Percentiles rank a stretch among this genome's conserved stretches.
These are phyloP conservation scores for Hartigia nigra DNA, from an alignment of 2,888 invertebrate genomes.

Conservation along the genomic window DNA sequence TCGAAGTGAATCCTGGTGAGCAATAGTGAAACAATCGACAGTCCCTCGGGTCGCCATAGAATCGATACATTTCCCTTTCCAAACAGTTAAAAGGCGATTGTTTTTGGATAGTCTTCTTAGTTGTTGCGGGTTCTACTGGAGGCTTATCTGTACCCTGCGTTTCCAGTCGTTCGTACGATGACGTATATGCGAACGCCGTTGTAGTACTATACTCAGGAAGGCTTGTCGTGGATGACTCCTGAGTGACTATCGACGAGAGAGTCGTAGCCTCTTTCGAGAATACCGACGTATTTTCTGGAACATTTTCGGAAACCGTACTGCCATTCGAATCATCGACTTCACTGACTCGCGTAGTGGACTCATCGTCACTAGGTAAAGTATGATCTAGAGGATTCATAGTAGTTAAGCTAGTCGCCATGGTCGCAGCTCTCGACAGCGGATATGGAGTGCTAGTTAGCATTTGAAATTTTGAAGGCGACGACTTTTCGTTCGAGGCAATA, in stretches of 20 bases:
- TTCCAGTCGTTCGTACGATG: slow-evolving; percentile 19
- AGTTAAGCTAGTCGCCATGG: background rate
- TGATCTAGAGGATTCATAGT: background rate
- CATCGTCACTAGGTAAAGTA: background rate
- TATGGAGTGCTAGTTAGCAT: slow-evolving; percentile 30
- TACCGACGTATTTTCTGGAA: background rate
- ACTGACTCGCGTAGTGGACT: background rate
- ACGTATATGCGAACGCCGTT: slow-evolving; percentile 12
- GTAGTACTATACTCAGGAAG: background rate
- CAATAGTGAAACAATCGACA: slow-evolving; percentile 73
- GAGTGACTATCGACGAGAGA: background rate
- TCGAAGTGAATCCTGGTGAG: slow-evolving; percentile 70
- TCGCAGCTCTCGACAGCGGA: slow-evolving; percentile 28
- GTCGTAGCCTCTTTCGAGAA: background rate
- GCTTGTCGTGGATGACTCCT: background rate
- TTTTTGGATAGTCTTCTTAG: slow-evolving; percentile 24
- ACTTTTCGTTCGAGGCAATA: slow-evolving; percentile 1
- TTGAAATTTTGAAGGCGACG: slow-evolving; percentile 19
- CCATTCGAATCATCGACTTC: background rate
- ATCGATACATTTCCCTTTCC: slow-evolving; percentile 68
- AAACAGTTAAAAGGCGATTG: slow-evolving; percentile 68
- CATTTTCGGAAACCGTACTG: slow-evolving; percentile 1
- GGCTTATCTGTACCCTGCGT: slow-evolving; percentile 20
- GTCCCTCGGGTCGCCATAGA: slow-evolving; percentile 71
- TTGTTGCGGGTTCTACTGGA: slow-evolving; percentile 8